Percentiles rank a stretch among this genome's conserved stretches.
Conservation (phyloP, 2,113 vertebrate genomes). For the Ictalurus punctatus region DNA sequence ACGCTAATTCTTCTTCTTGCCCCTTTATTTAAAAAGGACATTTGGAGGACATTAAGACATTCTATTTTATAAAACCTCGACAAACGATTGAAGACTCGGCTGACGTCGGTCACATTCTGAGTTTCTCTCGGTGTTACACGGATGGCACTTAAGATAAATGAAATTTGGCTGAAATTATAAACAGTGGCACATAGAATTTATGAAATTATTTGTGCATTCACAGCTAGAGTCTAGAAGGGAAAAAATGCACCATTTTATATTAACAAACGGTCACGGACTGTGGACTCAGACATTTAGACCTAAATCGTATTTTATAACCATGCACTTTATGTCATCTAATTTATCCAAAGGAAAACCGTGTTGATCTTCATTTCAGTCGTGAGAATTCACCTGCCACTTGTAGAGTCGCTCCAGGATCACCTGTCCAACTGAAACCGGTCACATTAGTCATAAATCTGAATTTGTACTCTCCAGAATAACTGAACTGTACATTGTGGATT, state of each 20-base stretch:
- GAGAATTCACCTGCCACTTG: slow-evolving; percentile 25
- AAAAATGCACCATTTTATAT: neutral
- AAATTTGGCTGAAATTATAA: neutral
- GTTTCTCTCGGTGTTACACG: neutral
- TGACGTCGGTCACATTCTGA: neutral
- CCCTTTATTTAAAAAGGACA: too few relatives aligned
- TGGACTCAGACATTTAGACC: neutral
- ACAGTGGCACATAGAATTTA: neutral
- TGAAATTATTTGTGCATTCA: neutral
- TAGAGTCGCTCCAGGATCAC: neutral
- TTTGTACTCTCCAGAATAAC: slow-evolving; percentile 28
- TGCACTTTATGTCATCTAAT: neutral
- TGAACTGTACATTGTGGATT: slow-evolving; percentile 43
- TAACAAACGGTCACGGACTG: neutral
- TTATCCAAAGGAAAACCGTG: neutral
- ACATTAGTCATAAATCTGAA: slow-evolving; percentile 35
- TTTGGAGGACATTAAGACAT: too few relatives aligned
- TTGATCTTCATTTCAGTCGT: neutral
- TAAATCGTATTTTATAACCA: neutral
- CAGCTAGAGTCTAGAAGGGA: neutral
- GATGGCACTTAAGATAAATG: neutral
- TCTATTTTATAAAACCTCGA: neutral
- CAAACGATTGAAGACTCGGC: neutral
- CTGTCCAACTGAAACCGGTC: rapidly evolving
- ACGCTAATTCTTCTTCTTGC: too few relatives aligned